Percentiles rank a stretch among this genome's conserved stretches.
These are phyloP conservation scores for Therioaphis trifolii DNA, from an alignment of 2,888 invertebrate genomes.

Conservation along the genomic window DNA sequence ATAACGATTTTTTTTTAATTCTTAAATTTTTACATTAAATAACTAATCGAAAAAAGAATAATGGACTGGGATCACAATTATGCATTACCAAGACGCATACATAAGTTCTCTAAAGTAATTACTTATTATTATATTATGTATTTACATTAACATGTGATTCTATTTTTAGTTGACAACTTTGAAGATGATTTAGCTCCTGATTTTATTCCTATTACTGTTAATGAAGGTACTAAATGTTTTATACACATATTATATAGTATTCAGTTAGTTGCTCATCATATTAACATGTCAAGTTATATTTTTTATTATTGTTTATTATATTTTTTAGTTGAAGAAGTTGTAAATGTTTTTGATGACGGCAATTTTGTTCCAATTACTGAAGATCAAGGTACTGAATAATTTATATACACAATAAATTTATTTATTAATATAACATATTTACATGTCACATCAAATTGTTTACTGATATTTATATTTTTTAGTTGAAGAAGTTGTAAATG, in stretches of 20 bases:
- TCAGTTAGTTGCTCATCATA: no score
- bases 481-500: constrained; percentile 13
- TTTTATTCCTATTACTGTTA: no score
- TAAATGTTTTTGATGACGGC: neutral
- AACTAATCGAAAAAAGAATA: constrained; percentile 15
- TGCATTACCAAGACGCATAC: constrained; percentile 1
- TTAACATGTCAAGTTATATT: neutral
- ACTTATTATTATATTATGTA: constrained; percentile 33
- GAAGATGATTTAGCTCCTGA: no score
- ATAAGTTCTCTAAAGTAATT: constrained; percentile 18
- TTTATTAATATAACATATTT: no score
- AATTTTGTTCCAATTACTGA: constrained; percentile 3
- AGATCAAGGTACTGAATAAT: constrained; percentile 20
- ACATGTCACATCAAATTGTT: neutral
- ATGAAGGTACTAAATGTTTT: neutral
- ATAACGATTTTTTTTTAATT: neutral
- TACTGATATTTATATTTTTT: constrained; percentile 16
- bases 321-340: constrained; percentile 17
- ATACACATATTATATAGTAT: no score
- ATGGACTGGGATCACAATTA: constrained; percentile 21
- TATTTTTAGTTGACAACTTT: neutral
- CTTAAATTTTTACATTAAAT: constrained; percentile 1
- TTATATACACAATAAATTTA: neutral
- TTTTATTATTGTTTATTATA: neutral
- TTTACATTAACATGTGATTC: constrained; percentile 26